Conservation (phyloP, 2,113 vertebrate species). For the Cacatua alba region DNA sequence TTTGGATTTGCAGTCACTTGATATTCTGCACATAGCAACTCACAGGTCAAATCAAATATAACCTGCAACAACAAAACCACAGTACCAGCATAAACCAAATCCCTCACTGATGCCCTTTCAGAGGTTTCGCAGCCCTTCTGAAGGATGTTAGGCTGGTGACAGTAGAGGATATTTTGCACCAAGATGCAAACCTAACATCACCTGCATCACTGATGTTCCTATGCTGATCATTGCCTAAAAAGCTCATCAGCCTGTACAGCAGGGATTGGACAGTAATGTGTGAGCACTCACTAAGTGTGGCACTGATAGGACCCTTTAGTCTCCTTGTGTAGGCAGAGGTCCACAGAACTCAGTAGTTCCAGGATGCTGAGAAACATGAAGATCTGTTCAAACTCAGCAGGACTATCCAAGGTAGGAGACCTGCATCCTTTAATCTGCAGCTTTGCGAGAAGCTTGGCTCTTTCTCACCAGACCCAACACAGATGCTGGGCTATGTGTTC, state of each 20-base stretch:
- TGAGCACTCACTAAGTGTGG: not conserved
- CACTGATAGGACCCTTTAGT: not conserved
- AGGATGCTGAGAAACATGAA: not conserved
- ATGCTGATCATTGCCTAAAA: not conserved
- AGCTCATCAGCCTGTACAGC: not conserved
- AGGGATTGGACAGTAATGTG: not conserved
- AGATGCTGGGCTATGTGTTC: not conserved
- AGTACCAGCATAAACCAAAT: too few relatives aligned
- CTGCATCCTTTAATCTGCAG: not conserved
- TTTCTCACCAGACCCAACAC: not conserved
- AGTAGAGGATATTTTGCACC: too few relatives aligned
- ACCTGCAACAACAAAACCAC: slow-evolving; percentile 41
- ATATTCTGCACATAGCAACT: slow-evolving; percentile 56
- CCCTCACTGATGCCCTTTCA: not conserved
- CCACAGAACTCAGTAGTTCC: not conserved
- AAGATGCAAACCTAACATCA: too few relatives aligned
- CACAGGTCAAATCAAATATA: slow-evolving; percentile 67
- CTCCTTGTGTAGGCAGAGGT: not conserved
- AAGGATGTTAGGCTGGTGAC: not conserved
- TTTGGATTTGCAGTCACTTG: not conserved
- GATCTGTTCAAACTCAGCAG: not conserved
- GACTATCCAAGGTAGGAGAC: not conserved
- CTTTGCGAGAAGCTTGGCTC: not conserved
- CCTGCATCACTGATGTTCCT: not conserved
- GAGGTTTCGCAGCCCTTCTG: not conserved